Evolutionary conservation across 2,113 vertebrate genomes (phyloP), one percentile per base, ranked within the genome.

Genomic region (Hiodon tergisus): DNA sequence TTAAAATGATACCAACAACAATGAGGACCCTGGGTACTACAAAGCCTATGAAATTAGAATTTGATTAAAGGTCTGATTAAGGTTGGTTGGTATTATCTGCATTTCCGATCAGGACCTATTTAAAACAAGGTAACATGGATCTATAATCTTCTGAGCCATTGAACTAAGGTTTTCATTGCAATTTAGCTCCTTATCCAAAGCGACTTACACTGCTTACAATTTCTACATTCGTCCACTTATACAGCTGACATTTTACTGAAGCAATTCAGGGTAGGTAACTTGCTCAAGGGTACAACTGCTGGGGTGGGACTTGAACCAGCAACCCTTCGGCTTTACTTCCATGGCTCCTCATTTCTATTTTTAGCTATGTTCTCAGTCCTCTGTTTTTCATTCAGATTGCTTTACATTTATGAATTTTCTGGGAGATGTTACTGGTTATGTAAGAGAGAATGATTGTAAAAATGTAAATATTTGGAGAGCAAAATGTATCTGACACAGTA

Each of bases 21-120:
- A 67, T 17, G 47, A 16, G 59, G 7, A 13, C 10, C 57, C 6
- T 46, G 3, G 50, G 50, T 8, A 60, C 53, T 50, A 17, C 8
- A 61, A 72, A 48, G 47, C 74, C 47, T 5, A 76, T 55, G 62
- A 6, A 71, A 54, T 16, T 11, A 55, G 50, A 10, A n/a, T 52
- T 68, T 67, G 46, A 70, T 76, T 62, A 70, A 59, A 52, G 63
- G 47, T 71, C 59, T 55, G 9, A 53, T 70, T 62, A 59, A 52
- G 63, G 47, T 71, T 51, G 47, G 9, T 55, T 70, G 47, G 46
- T 16, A 71, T 47, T 71, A 47, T 10, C 9, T 63, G 51, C 54
- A 7, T 71, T 50, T 65, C n/a, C 54, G 59, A 10, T n/a, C n/a
- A 53, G 58, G 67, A 4, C 14, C 2, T 0, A 58, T 70, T 71